Base-by-base conservation (phyloP, 2,113 vertebrate species). In the Pseudorectes ferrugineus region DNA sequence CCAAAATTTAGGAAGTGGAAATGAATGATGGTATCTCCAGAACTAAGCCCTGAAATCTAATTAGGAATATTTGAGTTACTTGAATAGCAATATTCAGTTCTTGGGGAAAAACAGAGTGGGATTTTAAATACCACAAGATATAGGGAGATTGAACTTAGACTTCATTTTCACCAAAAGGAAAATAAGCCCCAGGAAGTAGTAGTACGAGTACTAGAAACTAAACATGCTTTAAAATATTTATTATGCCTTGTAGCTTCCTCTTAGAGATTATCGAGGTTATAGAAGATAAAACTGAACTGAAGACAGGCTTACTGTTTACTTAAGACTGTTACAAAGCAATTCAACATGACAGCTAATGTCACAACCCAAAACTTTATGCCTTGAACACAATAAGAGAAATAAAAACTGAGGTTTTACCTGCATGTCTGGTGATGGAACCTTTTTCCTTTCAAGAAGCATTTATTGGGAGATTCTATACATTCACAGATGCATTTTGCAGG, bases 401-500 rank as follows among this genome's bases (percentile, higher is more conserved):
- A 29, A 90, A 66, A 68, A 36, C 9, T 4, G 11, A 40, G 6
- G 13, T 80, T 57, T 92, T 97, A 99, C 99, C 99, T 99, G 99
- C 99, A 99, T 7, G 99, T 99, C 80, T 98, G 98, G 78, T 98
- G 98, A 63, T 99, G 98, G 93, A 99, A 99, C 77, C 98, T 98
- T 91, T 98, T 98, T 94, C 99, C 99, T 97, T 98, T 99, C 45
- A 99, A 97, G 95, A 99, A 99, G 96, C 99, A 99, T 96, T 98
- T 99, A 70, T 99, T 99, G 61, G 98, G 98, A 9, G 98, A 98
- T 98, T 99, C 99, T 92, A 97, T 98, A 96, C 99, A 99, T 97
- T 99, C 99, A 89, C 99, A 99, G 92, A 92, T 35, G 85, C 99
- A 99, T 83, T 98, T 99, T 85, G 97, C 97, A 85, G 97, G 98